Base-by-base conservation (phyloP, 2,888 invertebrate species). In the Agrotis exclamationis region DNA sequence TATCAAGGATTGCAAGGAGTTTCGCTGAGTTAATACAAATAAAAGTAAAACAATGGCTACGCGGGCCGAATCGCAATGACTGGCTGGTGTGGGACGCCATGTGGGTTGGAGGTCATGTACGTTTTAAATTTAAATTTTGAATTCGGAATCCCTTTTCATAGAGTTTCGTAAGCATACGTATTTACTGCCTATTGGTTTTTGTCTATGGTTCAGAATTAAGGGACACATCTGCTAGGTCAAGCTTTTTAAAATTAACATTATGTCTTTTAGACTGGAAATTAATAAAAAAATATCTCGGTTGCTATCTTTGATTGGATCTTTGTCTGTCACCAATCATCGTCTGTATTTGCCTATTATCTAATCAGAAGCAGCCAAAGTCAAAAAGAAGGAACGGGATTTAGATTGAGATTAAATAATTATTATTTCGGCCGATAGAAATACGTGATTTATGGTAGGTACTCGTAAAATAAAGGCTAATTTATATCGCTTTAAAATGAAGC, bases 31-130 rank as follows among this genome's bases (percentile, higher is more conserved):
- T 91, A 86, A 90, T 92, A 76, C 51, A 80, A 63, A 94, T 93
- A 93, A 93, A 94, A 93, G 91, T 93, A 91, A 93, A 92, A 95
- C 95, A 95, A 94, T 94, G 93, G 92, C 78, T 87, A 93, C 93
- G 95, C 93, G 92, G 89, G 90, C 90, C 88, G 95, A 95, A 95
- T 96, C 87, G 89, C 92, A 94, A 94, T 95, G 90, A 88, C 80
- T 80, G 87, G 82, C 84, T 86, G 89, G 92, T 92, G 95, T 94
- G 93, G 95, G 95, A 88, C 83, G 90, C 86, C 93, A 95, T 95
- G 96, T 96, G 95, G 96, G 96, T 88, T 90, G 93, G 94, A 96
- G 96, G 96, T 94, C 94, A 93, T 86, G 87, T 87, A 84, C 88
- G 88, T 87, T 89, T 88, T 87, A 87, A 89, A 90, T 91, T 90